Conservation (phyloP, 1,140 invertebrate genomes). For the Rhagoletis zephyria region DNA sequence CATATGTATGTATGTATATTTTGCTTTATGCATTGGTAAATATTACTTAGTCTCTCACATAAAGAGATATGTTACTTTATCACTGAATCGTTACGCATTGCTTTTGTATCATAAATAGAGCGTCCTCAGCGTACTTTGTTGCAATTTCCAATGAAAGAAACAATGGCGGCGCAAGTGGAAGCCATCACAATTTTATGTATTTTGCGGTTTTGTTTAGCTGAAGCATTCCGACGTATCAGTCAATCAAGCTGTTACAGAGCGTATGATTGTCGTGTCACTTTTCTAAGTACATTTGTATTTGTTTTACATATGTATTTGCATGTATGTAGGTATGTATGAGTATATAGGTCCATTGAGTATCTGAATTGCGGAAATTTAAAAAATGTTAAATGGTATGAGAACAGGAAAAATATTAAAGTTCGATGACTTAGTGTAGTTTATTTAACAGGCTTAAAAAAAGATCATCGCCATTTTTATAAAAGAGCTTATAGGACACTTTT, state of each 20-base stretch:
- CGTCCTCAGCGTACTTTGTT: not conserved
- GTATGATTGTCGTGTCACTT: slow-evolving; percentile 6
- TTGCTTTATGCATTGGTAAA: no score
- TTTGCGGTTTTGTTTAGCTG: not conserved
- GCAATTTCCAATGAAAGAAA: not conserved
- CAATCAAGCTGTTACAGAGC: not conserved
- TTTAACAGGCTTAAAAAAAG: no score
- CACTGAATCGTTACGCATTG: slow-evolving; percentile 3
- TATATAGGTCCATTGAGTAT: not conserved
- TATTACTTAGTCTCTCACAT: not conserved
- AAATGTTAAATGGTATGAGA: not conserved
- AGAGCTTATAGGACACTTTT: no score
- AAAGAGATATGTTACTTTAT: not conserved
- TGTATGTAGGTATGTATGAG: not conserved
- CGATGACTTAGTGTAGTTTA: no score
- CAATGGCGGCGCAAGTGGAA: not conserved
- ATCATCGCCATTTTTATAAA: no score
- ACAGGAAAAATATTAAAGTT: no score
- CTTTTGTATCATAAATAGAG: not conserved
- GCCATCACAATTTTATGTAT: not conserved
- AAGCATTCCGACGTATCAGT: not conserved
- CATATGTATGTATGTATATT: not conserved
- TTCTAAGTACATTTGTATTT: not conserved
- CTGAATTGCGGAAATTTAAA: not conserved
- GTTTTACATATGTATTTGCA: not conserved